Evolutionary conservation across 2,888 invertebrate genomes (phyloP).

Genomic region (Caenorhabditis sulstoni): DNA sequence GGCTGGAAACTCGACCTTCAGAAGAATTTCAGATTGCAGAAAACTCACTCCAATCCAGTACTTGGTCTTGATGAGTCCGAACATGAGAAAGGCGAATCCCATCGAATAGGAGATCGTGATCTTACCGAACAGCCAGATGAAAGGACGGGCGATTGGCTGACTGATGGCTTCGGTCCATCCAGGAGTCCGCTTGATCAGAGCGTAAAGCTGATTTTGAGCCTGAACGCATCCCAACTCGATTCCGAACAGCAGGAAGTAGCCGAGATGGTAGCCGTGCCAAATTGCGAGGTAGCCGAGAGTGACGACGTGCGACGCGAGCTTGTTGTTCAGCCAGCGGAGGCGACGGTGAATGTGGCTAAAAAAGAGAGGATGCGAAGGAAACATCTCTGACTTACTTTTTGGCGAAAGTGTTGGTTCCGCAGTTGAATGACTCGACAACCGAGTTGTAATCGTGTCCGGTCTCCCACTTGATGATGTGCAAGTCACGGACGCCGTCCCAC

Average conservation of each 20-base stretch:
- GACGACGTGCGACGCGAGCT: slow-evolving; percentile 87
- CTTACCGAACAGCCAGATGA: slow-evolving; percentile 77
- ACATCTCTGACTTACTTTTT: slow-evolving; percentile 84
- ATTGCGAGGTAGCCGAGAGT: slow-evolving; percentile 91
- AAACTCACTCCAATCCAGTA: slow-evolving; percentile 75
- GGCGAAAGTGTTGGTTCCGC: slow-evolving; percentile 95
- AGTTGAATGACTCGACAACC: slow-evolving; percentile 93
- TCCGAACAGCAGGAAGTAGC: slow-evolving; percentile 94
- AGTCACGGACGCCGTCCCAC: slow-evolving; percentile 94
- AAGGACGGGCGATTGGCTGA: slow-evolving; percentile 66
- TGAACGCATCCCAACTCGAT: slow-evolving; percentile 92
- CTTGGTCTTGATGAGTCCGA: slow-evolving; percentile 80
- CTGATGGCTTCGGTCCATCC: slow-evolving; percentile 70
- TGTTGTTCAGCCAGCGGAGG: slow-evolving; percentile 91
- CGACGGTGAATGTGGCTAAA: slow-evolving; percentile 89
- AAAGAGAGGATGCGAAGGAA: background rate
- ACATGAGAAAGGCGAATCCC: slow-evolving; percentile 80
- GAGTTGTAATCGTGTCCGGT: slow-evolving; percentile 87
- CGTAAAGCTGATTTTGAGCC: slow-evolving; percentile 85
- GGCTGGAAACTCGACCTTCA: slow-evolving; percentile 67
- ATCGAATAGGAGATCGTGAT: slow-evolving; percentile 76
- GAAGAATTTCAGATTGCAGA: background rate
- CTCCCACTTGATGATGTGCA: slow-evolving; percentile 89
- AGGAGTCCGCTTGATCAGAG: slow-evolving; percentile 73
- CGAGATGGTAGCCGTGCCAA: slow-evolving; percentile 96